phyloP scores from a whole-genome alignment of 2,797 vertebrate species.

The Halcyon badia region DNA sequence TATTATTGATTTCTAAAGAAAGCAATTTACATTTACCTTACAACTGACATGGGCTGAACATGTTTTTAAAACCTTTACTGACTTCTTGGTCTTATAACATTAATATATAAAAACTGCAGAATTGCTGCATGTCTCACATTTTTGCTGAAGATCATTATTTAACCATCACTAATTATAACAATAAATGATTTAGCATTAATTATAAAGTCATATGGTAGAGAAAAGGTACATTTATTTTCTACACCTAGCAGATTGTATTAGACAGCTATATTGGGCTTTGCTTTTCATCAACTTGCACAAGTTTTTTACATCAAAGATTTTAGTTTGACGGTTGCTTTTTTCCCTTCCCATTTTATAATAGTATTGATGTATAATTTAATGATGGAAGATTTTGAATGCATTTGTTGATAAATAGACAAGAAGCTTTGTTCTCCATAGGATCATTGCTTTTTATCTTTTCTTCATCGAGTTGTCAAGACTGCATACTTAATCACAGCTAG shows the following conservation, averaged over 20 bases:
- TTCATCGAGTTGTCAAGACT: conserved; percentile 69
- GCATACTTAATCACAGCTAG: conserved; percentile 63
- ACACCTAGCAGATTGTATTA: conserved; percentile 37
- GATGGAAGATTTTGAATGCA: conserved; percentile 56
- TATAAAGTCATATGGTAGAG: not conserved
- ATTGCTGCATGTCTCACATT: not conserved
- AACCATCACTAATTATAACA: not conserved
- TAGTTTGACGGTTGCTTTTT: conserved; percentile 23
- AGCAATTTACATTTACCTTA: not conserved
- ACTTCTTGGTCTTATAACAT: not conserved
- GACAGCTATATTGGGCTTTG: not conserved
- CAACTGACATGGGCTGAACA: not conserved
- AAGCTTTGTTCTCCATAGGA: conserved; percentile 62
- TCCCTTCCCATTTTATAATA: conserved; percentile 22
- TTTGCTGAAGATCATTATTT: not conserved
- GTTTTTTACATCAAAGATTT: conserved; percentile 42
- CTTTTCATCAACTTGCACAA: conserved; percentile 42
- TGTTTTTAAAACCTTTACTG: not conserved
- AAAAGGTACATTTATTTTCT: not conserved
- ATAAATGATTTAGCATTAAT: not conserved
- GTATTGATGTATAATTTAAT: conserved; percentile 77
- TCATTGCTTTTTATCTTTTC: conserved; percentile 73
- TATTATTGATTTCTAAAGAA: not conserved
- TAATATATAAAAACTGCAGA: not conserved
- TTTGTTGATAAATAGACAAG: conserved; percentile 75